These are phyloP conservation scores for Melinopterus prodromus DNA, from an alignment of 2,888 invertebrate genomes.

Conservation along the genomic window DNA sequence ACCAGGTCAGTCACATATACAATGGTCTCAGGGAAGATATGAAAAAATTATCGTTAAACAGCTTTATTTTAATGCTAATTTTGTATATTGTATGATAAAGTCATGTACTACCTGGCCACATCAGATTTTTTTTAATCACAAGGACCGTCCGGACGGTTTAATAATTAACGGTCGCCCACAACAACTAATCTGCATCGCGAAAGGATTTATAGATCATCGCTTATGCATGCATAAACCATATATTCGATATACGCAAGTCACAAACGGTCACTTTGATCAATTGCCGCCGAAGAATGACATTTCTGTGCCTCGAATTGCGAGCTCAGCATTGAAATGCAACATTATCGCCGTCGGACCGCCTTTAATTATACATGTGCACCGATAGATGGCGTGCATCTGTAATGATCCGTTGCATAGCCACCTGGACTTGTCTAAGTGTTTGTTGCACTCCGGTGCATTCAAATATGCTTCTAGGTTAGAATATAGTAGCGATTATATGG, in stretches of 20 bases:
- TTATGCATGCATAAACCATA: neutral
- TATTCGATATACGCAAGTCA: neutral
- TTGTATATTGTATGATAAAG: too few species aligned
- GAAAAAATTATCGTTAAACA: too few species aligned
- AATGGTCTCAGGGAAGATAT: too few species aligned
- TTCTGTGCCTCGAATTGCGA: neutral
- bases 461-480: neutral
- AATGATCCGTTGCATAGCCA: neutral
- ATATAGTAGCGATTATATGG: neutral
- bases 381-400: neutral
- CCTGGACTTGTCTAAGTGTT: neutral
- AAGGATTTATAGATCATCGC: neutral
- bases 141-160: too few species aligned
- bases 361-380: neutral
- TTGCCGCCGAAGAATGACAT: neutral
- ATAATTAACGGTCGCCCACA: neutral
- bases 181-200: neutral
- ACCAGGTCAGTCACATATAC: too few species aligned
- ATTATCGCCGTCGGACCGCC: neutral
- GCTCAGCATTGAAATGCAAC: neutral
- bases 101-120: too few species aligned
- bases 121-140: too few species aligned
- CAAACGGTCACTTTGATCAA: neutral
- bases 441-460: neutral
- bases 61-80: too few species aligned